Evolutionary conservation across 2,113 vertebrate species (phyloP), one percentile per base, ranked within the genome.

Genomic region (Camelus bactrianus): DNA sequence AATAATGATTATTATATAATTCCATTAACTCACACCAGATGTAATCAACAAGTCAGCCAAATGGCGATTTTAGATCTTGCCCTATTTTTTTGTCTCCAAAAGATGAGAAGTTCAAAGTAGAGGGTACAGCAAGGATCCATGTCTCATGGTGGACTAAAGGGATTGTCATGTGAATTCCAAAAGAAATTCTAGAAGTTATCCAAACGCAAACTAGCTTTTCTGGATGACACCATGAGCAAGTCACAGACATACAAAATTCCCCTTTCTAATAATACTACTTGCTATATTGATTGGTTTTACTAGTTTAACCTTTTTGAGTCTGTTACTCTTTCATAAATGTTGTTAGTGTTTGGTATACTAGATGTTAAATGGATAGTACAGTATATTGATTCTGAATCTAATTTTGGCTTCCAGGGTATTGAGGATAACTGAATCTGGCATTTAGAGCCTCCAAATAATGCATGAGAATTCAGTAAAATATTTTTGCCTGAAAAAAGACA

Each of bases 291-390:
- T 93, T 89, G 67, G 28, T 94, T 94, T 94, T 93, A 93, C 67
- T 75, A 91, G 89, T n/a, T 92, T 97, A 92, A 93, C 62, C 91
- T 95, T 98, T 96, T 42, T 79, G 70, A 96, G 92, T 96, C 92
- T 91, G 87, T 96, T 97, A 88, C 56, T 97, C 62, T 95, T 94
- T 97, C 93, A 97, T 89, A 93, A 96, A 96, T 60, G 86, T 81
- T 95, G 92, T 94, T 96, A 96, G 73, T 94, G 94, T 93, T 97
- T 89, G 46, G 93, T 95, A 60, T 91, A 94, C 96, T 95, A 89
- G 79, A 96, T 93, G 91, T 87, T 89, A 97, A 98, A 85, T 96
- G 86, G 94, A 96, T 77, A 92, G 52, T 88, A 77, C 32, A 2
- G 0, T 77, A 84, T 91, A 92, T 93, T 80, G 83, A 93, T 91